Evolutionary conservation across 2,888 invertebrate genomes (phyloP).

Genomic region (Adelphocoris suturalis): DNA sequence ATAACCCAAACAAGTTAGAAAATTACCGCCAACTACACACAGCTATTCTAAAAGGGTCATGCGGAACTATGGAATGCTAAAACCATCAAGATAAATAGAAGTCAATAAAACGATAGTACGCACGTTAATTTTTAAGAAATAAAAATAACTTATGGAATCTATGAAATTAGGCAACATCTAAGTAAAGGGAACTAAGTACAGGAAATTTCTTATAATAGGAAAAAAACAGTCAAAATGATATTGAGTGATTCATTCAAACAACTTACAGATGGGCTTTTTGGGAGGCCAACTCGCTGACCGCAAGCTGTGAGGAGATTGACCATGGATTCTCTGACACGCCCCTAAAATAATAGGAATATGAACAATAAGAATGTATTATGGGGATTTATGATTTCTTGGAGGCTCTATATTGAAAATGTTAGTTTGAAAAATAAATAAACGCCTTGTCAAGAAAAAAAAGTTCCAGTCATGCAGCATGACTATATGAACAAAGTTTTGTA

Average conservation of each 20-base stretch:
- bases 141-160: background rate
- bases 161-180: constrained; percentile 49
- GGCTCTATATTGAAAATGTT: too few species aligned
- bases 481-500: too few species aligned
- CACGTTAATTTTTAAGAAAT: constrained; percentile 41
- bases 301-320: constrained; percentile 97
- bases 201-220: background rate
- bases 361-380: background rate
- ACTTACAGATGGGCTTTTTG: constrained; percentile 99
- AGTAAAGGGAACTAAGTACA: background rate
- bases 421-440: too few species aligned
- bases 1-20: background rate
- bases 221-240: background rate
- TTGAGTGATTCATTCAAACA: constrained; percentile 2
- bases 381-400: too few species aligned
- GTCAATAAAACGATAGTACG: background rate
- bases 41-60: constrained; percentile 32
- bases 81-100: constrained; percentile 29
- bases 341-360: constrained; percentile 82
- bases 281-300: constrained; percentile 96
- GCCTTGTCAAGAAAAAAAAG: too few species aligned
- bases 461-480: too few species aligned
- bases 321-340: constrained; percentile 95
- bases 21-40: constrained; percentile 3
- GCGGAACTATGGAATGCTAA: constrained; percentile 17